phyloP scores from a whole-genome alignment of 92 coral and sea anemone species.

The Umimayanthus chanpuru region DNA sequence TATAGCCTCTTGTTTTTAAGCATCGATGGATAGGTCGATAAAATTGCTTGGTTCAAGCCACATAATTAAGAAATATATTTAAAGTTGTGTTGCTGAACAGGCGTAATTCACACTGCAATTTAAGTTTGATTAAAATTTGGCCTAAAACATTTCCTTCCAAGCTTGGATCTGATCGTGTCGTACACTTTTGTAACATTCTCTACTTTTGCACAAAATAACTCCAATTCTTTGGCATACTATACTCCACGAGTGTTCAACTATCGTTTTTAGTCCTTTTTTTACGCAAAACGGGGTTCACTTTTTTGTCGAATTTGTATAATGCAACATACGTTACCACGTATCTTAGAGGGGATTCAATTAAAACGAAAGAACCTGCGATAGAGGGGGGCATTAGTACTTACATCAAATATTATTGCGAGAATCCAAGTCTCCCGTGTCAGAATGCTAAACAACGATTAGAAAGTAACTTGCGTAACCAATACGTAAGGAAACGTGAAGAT shows the following conservation, averaged over 20 bases:
- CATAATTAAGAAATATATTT: background rate
- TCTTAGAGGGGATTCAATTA: background rate
- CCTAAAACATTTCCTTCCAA: background rate
- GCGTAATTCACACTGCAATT: background rate
- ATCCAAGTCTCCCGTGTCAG: no score
- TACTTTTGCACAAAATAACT: background rate
- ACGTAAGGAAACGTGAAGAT: no score
- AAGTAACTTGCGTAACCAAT: no score
- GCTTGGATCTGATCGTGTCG: background rate
- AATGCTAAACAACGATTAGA: no score
- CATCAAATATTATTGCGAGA: background rate
- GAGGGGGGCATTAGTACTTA: slow-evolving; percentile 3
- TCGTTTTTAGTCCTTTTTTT: background rate
- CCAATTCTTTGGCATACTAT: background rate
- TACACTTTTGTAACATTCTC: slow-evolving; percentile 21
- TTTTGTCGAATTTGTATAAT: slow-evolving; percentile 1
- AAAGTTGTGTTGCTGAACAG: background rate
- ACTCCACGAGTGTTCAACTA: background rate
- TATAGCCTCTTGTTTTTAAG: background rate
- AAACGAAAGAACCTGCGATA: background rate
- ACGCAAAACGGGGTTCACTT: background rate
- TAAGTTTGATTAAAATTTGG: background rate
- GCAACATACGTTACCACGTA: background rate
- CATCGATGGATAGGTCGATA: background rate
- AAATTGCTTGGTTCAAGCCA: background rate